A percentile compares a stretch with the other conserved stretches of the same genome.
These are phyloP conservation scores for Poeciliopsis turneri DNA, from an alignment of 2,797 vertebrate genomes.

Conservation along the genomic window DNA sequence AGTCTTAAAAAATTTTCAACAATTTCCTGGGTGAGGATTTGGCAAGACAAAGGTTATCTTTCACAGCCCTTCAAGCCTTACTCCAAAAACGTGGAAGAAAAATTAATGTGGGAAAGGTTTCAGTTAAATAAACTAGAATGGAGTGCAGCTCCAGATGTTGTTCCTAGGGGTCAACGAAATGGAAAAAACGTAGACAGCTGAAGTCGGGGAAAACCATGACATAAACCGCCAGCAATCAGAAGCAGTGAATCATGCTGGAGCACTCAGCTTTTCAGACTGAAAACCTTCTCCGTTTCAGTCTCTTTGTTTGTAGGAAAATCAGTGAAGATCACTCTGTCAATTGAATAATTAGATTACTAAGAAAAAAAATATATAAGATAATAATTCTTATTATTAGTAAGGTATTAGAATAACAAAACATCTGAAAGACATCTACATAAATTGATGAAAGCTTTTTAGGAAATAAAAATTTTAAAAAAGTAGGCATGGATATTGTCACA, in stretches of 20 bases:
- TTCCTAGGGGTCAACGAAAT: conserved; percentile 48
- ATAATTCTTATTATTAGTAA: not conserved
- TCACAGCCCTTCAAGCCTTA: conserved; percentile 6
- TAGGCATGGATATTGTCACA: not conserved
- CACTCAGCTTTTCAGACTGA: conserved; percentile 45
- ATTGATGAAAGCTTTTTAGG: not conserved
- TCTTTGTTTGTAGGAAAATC: conserved; percentile 45
- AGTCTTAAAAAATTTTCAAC: conserved; percentile 8
- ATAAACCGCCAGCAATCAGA: conserved; percentile 70
- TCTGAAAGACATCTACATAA: not conserved
- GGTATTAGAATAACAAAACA: not conserved
- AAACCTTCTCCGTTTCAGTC: conserved; percentile 40
- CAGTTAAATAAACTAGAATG: conserved; percentile 47
- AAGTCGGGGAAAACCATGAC: conserved; percentile 75
- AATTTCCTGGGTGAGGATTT: not conserved
- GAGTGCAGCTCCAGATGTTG: conserved; percentile 63
- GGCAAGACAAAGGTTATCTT: conserved; percentile 14
- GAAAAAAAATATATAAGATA: not conserved
- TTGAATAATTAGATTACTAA: conserved; percentile 12
- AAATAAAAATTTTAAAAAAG: not conserved
- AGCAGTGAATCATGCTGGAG: conserved; percentile 73
- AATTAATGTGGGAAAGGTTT: conserved; percentile 52
- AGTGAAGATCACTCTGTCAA: conserved; percentile 39
- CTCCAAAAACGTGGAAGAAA: conserved; percentile 8
- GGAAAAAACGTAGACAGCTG: conserved; percentile 62